Evolutionary conservation across 2,888 invertebrate genomes (phyloP).

Genomic region (Chrysina gloriosa): DNA sequence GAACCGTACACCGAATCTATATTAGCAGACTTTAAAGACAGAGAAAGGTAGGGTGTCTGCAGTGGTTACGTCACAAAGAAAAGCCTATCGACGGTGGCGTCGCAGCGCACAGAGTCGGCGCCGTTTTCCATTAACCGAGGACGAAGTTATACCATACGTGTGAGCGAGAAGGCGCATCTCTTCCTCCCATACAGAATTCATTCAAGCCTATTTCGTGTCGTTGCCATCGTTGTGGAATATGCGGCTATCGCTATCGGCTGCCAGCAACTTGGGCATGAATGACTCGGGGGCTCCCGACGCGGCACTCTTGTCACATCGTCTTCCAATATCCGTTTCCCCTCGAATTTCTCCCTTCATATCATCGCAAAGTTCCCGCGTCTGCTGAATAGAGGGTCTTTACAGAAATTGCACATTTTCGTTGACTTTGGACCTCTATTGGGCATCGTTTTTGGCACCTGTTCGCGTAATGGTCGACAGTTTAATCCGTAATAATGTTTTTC

Average conservation of each 20-base stretch:
- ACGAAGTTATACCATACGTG: neutral
- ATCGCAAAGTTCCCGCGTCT: neutral
- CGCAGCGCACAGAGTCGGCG: conserved; percentile 46
- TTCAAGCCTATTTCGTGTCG: conserved; percentile 17
- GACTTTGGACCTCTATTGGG: neutral
- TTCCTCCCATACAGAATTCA: conserved; percentile 13
- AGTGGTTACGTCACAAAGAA: conserved; percentile 51
- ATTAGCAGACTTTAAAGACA: neutral
- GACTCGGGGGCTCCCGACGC: neutral
- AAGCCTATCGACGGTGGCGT: conserved; percentile 43
- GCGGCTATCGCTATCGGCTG: neutral
- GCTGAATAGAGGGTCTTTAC: neutral
- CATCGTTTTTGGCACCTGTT: neutral
- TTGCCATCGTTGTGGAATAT: neutral
- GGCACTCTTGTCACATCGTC: neutral
- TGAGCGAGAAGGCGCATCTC: neutral
- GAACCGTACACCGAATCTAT: conserved; percentile 9
- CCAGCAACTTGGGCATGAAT: conserved; percentile 8
- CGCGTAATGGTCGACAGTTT: neutral
- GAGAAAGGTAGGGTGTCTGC: conserved; percentile 46
- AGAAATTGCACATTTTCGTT: neutral
- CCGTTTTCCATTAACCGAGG: conserved; percentile 40
- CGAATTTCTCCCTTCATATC: neutral
- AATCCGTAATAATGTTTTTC: conserved; percentile 3
- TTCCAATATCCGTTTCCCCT: conserved; percentile 9